Base-by-base conservation (phyloP, 64 coral and sea anemone genomes). In the Hydrozoanthus tunicans region DNA sequence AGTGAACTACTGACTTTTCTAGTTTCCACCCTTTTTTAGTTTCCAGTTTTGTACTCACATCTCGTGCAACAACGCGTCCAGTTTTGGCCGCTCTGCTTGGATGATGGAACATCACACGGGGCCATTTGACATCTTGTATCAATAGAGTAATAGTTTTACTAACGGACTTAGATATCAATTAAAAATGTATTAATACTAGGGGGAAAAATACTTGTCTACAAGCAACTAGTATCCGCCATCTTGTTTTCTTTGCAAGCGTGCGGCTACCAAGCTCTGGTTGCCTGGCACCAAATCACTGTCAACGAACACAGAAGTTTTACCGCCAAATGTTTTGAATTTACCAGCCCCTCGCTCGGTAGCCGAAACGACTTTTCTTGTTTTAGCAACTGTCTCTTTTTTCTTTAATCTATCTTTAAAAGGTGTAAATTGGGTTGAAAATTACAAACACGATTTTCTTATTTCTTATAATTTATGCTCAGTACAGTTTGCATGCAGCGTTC, bases 11-110 rank as follows among this genome's bases (percentile, higher is more conserved):
- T 43, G 32, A 43, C 32, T 0, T 43, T 43, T 43, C 32, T 43
- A 43, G 32, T 43, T 43, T 43, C 32, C 32, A 43, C 32, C 32
- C 32, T 43, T 43, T 43, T 2, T 43, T 43, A 1, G 32, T 43
- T 43, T 43, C 32, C 32, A 43, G 32, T 43, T 53, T 55, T 78
- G 10, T 4, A 95, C 92, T 94, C 72, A 96, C 95, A 68, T 96
- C 95, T 86, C 95, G 91, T 79, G 95, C 95, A 75, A 94, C 90
- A 79, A 96, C 92, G 5, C 95, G 89, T 71, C 95, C 95, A 67
- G 95, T 94, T 70, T 96, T 96, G 8, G 95, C 95, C 17, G 95
- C 89, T 94, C 89, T 91, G 73, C 95, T 96, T 2, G 95, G 95
- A 76, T 96, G 95, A 82, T 96, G 95, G 90, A 94, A 96, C 95